phyloP scores from a whole-genome alignment of 2,797 vertebrate species.

The Anas georgica region DNA sequence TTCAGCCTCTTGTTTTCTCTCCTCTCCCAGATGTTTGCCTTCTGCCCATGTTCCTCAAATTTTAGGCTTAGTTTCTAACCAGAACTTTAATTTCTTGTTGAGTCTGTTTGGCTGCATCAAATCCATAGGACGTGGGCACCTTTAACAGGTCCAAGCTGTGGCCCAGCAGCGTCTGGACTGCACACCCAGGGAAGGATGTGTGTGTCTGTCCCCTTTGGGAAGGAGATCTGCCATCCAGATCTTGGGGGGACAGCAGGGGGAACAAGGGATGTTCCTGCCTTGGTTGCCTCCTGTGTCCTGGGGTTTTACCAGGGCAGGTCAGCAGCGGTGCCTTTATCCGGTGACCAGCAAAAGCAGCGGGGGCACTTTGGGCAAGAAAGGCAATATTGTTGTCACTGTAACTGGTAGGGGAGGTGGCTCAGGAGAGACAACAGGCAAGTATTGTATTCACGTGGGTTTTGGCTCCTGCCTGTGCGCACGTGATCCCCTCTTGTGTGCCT shows the following conservation, averaged over 20 bases:
- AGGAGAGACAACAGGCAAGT: conserved; percentile 19
- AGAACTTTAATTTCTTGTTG: not conserved
- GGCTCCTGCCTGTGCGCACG: conserved; percentile 29
- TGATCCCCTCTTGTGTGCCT: not conserved
- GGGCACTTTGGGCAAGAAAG: conserved; percentile 39
- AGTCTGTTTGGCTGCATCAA: not conserved
- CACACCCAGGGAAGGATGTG: rapidly evolving
- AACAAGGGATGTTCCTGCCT: not conserved
- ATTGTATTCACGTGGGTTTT: conserved; percentile 57
- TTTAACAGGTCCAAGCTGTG: not conserved
- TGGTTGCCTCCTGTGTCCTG: not conserved
- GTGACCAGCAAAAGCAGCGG: not conserved
- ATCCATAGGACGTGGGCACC: not conserved
- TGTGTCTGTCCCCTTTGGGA: not conserved
- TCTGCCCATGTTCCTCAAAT: not conserved
- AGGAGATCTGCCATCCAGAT: not conserved
- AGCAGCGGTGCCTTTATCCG: not conserved
- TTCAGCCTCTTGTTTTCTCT: not conserved
- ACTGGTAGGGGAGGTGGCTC: conserved; percentile 41
- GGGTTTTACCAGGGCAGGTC: not conserved
- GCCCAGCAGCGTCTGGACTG: not conserved
- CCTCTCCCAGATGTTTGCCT: not conserved
- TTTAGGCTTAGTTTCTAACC: not conserved
- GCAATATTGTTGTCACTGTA: not conserved
- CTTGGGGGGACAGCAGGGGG: not conserved